Base-by-base conservation (phyloP, 2,113 vertebrate genomes). In the Heterocephalus glaber region DNA sequence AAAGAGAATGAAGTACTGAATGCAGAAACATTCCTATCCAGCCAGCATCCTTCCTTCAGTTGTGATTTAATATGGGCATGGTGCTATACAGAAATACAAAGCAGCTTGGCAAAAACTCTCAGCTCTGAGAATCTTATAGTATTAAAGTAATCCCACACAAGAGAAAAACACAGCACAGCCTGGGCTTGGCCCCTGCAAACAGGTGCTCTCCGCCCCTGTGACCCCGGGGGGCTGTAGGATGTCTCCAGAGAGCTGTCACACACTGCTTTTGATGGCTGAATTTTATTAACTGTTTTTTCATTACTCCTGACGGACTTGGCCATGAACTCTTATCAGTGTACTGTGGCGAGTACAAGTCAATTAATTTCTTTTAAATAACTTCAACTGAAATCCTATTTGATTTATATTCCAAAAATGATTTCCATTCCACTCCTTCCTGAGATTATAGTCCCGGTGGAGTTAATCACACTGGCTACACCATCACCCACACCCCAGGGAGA, bases 361-460 rank as follows among this genome's bases (percentile, higher is more conserved):
- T 97, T 98, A 96, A 97, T 97, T 97, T 96, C 97, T 97, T 96
- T 97, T 95, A 97, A 98, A 96, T 96, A 96, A 95, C 97, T 96
- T 96, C 92, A 77, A 90, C 97, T 77, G 94, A 96, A 97, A 97
- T 97, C 94, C 95, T 96, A 86, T 97, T 98, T 95, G 96, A 97
- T 97, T 95, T 97, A 96, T 96, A 96, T 98, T 96, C 93, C 87
- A 72, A 95, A 97, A 96, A 95, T 88, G 93, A 95, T 96, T 95
- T 96, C 90, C 58, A 88, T 89, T 95, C 90, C 76, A 1, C 86
- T 93, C 94, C 95, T 97, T 74, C 92, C 96, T 38, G 65, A 94
- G 95, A 97, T 87, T 65, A 85, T 90, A 81, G 95, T 90, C 97
- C 93, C 5, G 0, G 89, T n/a, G 33, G 94, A 92, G 96, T 96